Evolutionary conservation across 2,797 vertebrate species (phyloP).

Genomic region (Aratinga solstitialis): DNA sequence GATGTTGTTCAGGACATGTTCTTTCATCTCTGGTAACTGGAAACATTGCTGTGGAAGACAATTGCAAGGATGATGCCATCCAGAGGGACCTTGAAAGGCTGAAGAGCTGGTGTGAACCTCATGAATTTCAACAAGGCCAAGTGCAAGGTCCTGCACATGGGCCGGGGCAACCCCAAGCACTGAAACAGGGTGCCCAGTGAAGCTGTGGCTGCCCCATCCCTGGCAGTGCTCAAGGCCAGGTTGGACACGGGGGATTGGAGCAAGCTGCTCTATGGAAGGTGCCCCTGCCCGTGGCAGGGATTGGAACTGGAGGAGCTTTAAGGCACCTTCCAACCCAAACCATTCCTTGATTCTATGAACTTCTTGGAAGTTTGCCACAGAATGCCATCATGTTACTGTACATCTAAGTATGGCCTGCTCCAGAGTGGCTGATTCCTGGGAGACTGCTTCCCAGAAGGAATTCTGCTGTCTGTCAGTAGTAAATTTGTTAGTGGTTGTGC

Average conservation of each 20-base stretch:
- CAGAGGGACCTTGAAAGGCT: too few species aligned
- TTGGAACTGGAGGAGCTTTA: background rate
- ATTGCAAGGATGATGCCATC: fast-evolving
- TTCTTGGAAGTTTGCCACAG: fast-evolving
- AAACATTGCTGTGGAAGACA: background rate
- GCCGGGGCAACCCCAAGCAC: too few species aligned
- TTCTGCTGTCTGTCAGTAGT: fast-evolving
- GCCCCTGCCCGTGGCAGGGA: too few species aligned
- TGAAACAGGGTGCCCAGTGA: too few species aligned
- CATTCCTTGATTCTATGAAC: background rate
- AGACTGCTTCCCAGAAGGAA: background rate
- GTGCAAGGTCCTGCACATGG: too few species aligned
- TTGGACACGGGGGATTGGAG: too few species aligned
- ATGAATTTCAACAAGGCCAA: too few species aligned
- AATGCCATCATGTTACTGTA: fast-evolving
- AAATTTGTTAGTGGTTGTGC: background rate
- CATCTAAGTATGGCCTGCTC: background rate
- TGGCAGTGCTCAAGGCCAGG: too few species aligned
- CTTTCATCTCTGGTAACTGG: background rate
- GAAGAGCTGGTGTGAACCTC: too few species aligned
- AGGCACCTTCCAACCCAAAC: background rate
- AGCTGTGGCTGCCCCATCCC: too few species aligned
- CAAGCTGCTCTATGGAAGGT: background rate
- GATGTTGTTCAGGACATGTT: fast-evolving
- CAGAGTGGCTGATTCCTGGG: background rate